These are phyloP conservation scores for Archivesica marissinica DNA, from an alignment of 1,140 invertebrate species.

Conservation along the genomic window DNA sequence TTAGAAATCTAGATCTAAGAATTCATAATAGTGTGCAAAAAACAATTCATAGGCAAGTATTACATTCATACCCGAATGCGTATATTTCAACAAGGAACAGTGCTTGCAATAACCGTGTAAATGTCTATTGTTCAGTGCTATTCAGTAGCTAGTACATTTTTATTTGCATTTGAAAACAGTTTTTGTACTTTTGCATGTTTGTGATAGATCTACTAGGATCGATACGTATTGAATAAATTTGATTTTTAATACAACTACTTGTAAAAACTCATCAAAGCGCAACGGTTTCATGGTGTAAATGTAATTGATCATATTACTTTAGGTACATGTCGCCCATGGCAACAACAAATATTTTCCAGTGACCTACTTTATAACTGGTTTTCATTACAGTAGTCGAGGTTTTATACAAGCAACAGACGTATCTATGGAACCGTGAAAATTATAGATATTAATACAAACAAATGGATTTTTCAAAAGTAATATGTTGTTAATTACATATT, in stretches of 20 bases:
- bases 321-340: conserved; percentile 6
- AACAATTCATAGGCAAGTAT: conserved; percentile 29
- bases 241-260: too few relatives aligned
- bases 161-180: conserved; percentile 6
- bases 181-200: conserved; percentile 24
- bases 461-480: too few relatives aligned
- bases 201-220: too few relatives aligned
- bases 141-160: conserved; percentile 26
- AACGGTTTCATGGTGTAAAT: background rate
- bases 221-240: too few relatives aligned
- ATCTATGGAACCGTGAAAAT: too few relatives aligned
- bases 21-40: conserved; percentile 17
- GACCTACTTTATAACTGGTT: conserved; percentile 23
- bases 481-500: too few relatives aligned
- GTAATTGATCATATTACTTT: background rate
- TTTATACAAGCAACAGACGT: background rate
- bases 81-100: conserved; percentile 26
- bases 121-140: conserved; percentile 14
- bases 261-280: too few relatives aligned
- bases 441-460: too few relatives aligned
- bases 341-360: conserved; percentile 8
- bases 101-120: conserved; percentile 31
- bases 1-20: background rate
- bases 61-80: conserved; percentile 42
- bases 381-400: too few relatives aligned